Base-by-base conservation (phyloP, 2,797 vertebrate species). In the Poecilia wingei region DNA sequence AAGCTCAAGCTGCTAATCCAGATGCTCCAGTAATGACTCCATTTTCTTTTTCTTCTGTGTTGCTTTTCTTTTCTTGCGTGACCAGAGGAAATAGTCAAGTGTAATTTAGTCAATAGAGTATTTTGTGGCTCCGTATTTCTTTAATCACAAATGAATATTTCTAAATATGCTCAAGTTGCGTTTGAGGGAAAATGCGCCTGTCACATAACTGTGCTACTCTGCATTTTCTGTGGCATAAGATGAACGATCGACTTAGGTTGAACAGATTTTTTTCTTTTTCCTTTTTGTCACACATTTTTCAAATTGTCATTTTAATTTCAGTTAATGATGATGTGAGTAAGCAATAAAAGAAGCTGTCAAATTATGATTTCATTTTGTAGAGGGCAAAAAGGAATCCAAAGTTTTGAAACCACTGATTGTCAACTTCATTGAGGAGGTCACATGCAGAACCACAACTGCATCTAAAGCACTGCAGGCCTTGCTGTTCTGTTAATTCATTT, bases 1-100 rank as follows among this genome's bases (percentile, higher is more conserved):
- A 77, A 75, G 82, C 75, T 78, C 39, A 47, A 82, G 72, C 72
- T 77, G 13, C 64, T 43, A n/a, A 64, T 83, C 45, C 31, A 86
- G 78, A 79, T 25, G 43, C 72, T 45, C 31, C 68, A 43, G 3
- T 80, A 33, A 41, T 57, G 33, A 55, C 5, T 81, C 47, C 5
- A 59, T 59, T 73, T 43, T 76, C 9, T 20, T 73, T 1, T 75
- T 61, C 69, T 45, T 49, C 43, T 36, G 16, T 14, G 51, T 22
- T 39, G 53, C 25, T 28, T 13, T 70, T 72, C 36, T 14, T 5
- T 3, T 16, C 18, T 76, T 47, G 28, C 20, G 25, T 20, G 20
- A 55, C 9, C 28, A 64, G 43, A 55, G 25, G 8, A 51, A 53
- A n/a, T 5, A 41, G 4, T 61, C 13, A 14, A 33, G 5, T 16